Evolutionary conservation across 2,113 vertebrate genomes (phyloP).

Genomic region (Recurvirostra avosetta): DNA sequence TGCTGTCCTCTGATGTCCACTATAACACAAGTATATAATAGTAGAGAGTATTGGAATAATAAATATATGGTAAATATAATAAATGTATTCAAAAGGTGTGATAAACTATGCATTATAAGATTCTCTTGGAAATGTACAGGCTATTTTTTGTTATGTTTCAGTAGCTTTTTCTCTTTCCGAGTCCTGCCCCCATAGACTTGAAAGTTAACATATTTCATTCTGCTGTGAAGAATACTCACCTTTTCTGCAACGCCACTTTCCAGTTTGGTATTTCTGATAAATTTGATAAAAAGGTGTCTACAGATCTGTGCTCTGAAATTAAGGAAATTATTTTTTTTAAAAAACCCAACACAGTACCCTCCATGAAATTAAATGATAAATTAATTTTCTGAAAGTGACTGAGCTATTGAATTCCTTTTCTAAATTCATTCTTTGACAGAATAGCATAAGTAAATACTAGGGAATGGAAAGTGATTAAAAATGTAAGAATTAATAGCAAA

Average conservation of each 20-base stretch:
- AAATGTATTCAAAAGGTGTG: not conserved
- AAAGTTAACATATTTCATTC: not conserved
- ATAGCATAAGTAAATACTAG: not conserved
- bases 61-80: not conserved
- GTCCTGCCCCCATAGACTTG: not conserved
- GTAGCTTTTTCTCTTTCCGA: not conserved
- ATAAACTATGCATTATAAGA: not conserved
- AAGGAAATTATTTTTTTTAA: not conserved
- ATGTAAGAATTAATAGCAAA: constrained; percentile 13
- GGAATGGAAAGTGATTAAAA: not conserved
- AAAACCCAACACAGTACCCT: not conserved
- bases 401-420: not conserved
- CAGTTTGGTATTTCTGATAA: not conserved
- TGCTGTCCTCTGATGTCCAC: not conserved
- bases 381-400: not conserved
- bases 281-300: not conserved
- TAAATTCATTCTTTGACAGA: not conserved
- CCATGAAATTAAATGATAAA: not conserved
- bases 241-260: not conserved
- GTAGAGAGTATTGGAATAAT: not conserved
- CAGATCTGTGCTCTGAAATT: not conserved
- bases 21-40: not conserved
- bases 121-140: not conserved
- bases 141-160: not conserved
- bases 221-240: not conserved